Base-by-base conservation (phyloP, 2,888 invertebrate species). In the Zaprionus obscuricornis region DNA sequence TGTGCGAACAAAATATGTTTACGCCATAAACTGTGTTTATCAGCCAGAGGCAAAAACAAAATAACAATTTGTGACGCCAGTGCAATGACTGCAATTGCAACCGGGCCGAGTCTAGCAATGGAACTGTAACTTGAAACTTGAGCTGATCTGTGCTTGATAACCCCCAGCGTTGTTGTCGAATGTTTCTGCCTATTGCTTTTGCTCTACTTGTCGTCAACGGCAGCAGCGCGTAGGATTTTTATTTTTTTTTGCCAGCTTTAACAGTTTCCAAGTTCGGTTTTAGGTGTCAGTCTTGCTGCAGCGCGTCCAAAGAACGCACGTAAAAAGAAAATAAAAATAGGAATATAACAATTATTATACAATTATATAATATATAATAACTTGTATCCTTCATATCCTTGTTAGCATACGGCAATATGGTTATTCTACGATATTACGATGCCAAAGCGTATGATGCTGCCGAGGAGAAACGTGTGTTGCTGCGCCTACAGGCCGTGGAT, bases 401-500 rank as follows among this genome's bases (percentile, higher is more conserved):
- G 29, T 1, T 52, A 78, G 79, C 3, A 26, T 16, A 43, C 8
- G 14, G 26, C 47, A 59, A 39, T 20, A 87, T 87, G 87, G 72
- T 66, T 2, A 88, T 87, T 52, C 60, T 87, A 47, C 75, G 88
- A 18, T 78, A 73, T 60, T 87, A 72, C 42, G 81, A 87, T 51
- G 64, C 56, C 10, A 63, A 74, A 36, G 82, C 84, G 8, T 81
- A 69, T 56, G 72, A 82, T 86, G 89, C 89, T 57, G 92, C 93
- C 66, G 93, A 92, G 89, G 92, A 92, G 37, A 89, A 90, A 54
- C 93, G 93, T 85, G 91, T 93, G 58, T 87, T 94, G 27, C 88
- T 89, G 24, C 93, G 92, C 78, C 88, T 94, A 58, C 91, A 92
- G 84, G 51, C 74, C 18, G 89, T 92, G 22, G 87, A 82, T 54